Evolutionary conservation across 2,113 vertebrate species (phyloP).

Genomic region (Microcebus lehilahytsara): DNA sequence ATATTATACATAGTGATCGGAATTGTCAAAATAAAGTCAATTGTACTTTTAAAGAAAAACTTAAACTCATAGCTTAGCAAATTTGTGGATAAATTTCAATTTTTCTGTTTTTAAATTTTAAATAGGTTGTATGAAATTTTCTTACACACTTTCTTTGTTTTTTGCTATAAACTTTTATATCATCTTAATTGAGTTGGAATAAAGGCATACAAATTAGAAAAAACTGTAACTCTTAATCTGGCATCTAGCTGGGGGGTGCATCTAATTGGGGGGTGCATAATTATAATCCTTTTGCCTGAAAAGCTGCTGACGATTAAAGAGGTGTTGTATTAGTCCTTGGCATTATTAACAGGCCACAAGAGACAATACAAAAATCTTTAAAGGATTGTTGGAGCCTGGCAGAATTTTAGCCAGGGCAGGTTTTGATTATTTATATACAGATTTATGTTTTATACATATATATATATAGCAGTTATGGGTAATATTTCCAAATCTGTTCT

Average conservation of each 20-base stretch:
- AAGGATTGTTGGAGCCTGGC: background rate
- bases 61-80: background rate
- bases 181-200: conserved; percentile 37
- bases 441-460: background rate
- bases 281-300: conserved; percentile 28
- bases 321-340: background rate
- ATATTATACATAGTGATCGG: background rate
- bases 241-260: background rate
- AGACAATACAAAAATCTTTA: background rate
- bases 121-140: background rate
- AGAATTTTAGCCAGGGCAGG: background rate
- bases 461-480: background rate
- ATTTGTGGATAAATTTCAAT: background rate
- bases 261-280: background rate
- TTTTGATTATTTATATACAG: background rate
- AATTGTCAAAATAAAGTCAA: conserved; percentile 41
- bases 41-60: background rate
- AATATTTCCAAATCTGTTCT: background rate
- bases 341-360: background rate
- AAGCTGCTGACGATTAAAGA: conserved; percentile 21
- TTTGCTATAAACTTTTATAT: background rate
- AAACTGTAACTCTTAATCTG: background rate
- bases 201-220: background rate
- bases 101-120: conserved; percentile 24
- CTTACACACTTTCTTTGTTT: background rate